Base-by-base conservation (phyloP, 2,797 vertebrate genomes). In the Vultur gryphus region DNA sequence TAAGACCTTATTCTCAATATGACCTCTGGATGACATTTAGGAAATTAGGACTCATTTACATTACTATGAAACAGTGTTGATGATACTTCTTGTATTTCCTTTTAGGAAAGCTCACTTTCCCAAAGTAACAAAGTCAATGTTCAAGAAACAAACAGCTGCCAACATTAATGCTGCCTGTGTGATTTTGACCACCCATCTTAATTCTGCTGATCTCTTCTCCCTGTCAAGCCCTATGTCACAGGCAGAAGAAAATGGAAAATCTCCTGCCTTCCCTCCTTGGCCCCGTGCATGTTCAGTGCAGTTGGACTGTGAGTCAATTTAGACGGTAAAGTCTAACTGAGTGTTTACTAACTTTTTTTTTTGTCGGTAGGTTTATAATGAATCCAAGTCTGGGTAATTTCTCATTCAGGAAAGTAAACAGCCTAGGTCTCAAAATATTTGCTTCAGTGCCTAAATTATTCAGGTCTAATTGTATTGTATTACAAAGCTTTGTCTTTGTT, bases 371-470 rank as follows among this genome's bases (percentile, higher is more conserved):
- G 37, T 82, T 82, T 89, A 41, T 67, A 83, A 76, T 33, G n/a
- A 87, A 72, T 91, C 70, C 64, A 85, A 41, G 46, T 72, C 16
- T 44, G 69, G 37, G 58, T 48, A 44, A 92, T 94, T 93, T 87
- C 86, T 92, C 77, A 84, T 75, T 94, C 70, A 49, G 77, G 73
- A 70, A 79, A 73, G 86, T 62, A 82, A 92, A 94, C 83, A 93
- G 70, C 54, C 62, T 25, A 18, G 46, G 35, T 61, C 81, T 96
- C 86, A 84, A 72, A 90, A 76, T 79, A 84, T 31, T 94, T 92
- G 84, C 86, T 94, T 96, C 66, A 48, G 28, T 76, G 88, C 84
- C 62, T 96, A n/a, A 90, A 92, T 96, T 92, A 93, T 96, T 95
- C 95, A 93, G 73, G 49, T 90, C 70, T 94, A 95, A 94, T 90